Evolutionary conservation across 2,888 invertebrate species (phyloP), one percentile per base, ranked within the genome.

Genomic region (Synanthedon tipuliformis): DNA sequence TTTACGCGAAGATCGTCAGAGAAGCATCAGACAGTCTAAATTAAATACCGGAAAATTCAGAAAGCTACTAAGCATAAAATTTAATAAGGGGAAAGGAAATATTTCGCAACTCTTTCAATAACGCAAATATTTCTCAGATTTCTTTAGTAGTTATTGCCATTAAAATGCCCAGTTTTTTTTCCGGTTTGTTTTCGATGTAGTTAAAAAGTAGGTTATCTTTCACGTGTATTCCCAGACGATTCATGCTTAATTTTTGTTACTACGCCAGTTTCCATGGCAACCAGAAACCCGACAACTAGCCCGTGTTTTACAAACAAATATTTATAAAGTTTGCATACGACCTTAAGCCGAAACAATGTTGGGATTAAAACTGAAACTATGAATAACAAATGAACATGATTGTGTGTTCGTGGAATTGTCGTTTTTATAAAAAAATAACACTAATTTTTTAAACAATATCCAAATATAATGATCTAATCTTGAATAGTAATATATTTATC

Each of bases 221-320:
- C 15, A 45, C 45, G 15, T n/a, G 45, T 15, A 45, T 45, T 45
- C 15, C 45, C n/a, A 13, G 45, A 55, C 48, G 60, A 59, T 63
- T 71, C 71, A 74, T 76, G 76, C 71, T 75, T 80, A 82, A 78
- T 77, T 77, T 84, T 83, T 83, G 79, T 71, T 77, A 74, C 69
- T 65, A 50, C 57, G 79, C 81, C 54, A 34, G 57, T 68, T 63
- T 73, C 76, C 62, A 66, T 61, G 61, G 83, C 76, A 50, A 56
- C 52, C 55, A 57, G 55, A 23, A 16, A 34, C 3, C 34, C 15
- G 45, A 57, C 48, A 57, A 56, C 55, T 54, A 7, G 53, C 52
- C 18, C 50, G 34, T 61, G 59, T 66, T 65, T 63, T 61, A 58
- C 60, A 52, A 57, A 63, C 61, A 53, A 65, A 68, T 67, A 66